Percentiles rank a stretch among this genome's conserved stretches.
These are phyloP conservation scores for Sebastes hubbsi DNA, from an alignment of 2,797 vertebrate genomes.

Conservation along the genomic window DNA sequence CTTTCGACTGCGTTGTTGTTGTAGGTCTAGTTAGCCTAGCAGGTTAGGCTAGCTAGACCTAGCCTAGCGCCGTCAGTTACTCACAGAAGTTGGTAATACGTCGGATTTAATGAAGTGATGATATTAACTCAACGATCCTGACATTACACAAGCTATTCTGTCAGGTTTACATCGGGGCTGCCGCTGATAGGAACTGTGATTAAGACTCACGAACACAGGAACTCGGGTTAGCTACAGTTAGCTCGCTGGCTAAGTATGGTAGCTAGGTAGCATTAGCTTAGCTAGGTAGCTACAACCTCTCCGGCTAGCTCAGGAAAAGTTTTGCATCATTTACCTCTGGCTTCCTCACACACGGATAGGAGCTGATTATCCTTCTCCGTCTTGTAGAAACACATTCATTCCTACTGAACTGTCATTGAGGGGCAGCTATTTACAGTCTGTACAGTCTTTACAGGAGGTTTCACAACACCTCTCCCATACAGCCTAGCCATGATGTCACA, in stretches of 20 bases:
- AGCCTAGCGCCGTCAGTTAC: neutral
- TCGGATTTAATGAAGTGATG: neutral
- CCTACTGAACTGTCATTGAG: neutral
- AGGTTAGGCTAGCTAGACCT: neutral
- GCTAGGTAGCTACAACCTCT: neutral
- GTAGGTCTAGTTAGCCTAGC: slow-evolving; percentile 19
- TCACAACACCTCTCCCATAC: neutral
- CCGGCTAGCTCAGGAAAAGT: slow-evolving; percentile 36
- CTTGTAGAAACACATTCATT: neutral
- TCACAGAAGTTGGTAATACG: neutral
- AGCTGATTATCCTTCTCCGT: neutral
- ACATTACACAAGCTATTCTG: rapidly evolving
- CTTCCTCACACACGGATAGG: neutral
- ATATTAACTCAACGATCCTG: rapidly evolving
- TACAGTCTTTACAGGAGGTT: neutral
- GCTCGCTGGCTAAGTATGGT: slow-evolving; percentile 3
- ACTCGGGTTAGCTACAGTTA: slow-evolving; percentile 31
- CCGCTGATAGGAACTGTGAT: rapidly evolving
- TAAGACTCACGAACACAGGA: neutral
- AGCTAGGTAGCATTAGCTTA: neutral
- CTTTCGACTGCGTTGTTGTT: neutral
- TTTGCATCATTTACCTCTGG: slow-evolving; percentile 43
- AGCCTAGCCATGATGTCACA: neutral
- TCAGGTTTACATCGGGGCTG: neutral
- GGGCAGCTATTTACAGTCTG: neutral